Conservation (phyloP, 1,140 invertebrate species). For the Druon quercuslanigerum region DNA sequence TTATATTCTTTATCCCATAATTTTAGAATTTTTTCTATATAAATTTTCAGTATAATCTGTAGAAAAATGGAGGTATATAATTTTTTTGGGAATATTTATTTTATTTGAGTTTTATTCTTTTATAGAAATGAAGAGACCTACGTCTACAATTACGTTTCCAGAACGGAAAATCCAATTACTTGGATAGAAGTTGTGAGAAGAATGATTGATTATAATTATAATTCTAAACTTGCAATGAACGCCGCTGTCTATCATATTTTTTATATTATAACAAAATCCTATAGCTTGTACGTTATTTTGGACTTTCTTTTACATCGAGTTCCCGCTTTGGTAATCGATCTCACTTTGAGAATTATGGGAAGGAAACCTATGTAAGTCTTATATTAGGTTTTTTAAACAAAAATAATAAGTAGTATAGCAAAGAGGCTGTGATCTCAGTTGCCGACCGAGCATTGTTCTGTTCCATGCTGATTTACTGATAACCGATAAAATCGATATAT, state of each 20-base stretch:
- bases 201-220: constrained; percentile 63
- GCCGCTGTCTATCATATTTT: constrained; percentile 77
- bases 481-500: no score
- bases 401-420: no score
- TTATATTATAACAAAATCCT: constrained; percentile 74
- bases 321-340: constrained; percentile 80
- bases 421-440: no score
- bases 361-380: constrained; percentile 78
- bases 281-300: constrained; percentile 74
- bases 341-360: constrained; percentile 74
- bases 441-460: no score
- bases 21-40: no score
- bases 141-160: constrained; percentile 85
- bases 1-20: no score
- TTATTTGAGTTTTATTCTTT: neutral
- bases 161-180: constrained; percentile 79
- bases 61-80: no score
- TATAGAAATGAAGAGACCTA: constrained; percentile 71
- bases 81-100: no score
- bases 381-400: no score
- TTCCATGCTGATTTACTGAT: no score
- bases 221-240: constrained; percentile 75
- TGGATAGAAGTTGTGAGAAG: constrained; percentile 78
- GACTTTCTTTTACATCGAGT: constrained; percentile 78
- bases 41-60: no score